Evolutionary conservation across 2,113 vertebrate genomes (phyloP), one percentile per base, ranked within the genome.

Genomic region (Symphodus melops): DNA sequence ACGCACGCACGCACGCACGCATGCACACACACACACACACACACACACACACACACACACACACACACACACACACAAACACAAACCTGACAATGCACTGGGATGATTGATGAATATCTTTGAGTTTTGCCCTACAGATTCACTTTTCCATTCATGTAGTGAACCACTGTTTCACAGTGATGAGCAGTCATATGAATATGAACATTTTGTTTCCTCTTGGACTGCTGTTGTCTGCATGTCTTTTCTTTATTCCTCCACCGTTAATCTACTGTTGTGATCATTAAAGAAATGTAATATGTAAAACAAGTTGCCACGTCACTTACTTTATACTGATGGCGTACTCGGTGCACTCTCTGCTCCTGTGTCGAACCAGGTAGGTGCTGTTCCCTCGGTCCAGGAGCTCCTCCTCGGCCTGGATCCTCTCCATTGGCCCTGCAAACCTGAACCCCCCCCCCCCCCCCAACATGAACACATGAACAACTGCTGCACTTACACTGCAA

Each of bases 291-390:
- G 59, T 33, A 12, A 6, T 48, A 23, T 21, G 11, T 5, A 55
- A 66, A 79, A 64, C 25, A 67, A 69, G 46, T 4, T 1, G 0
- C 49, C 9, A 2, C n/a, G 11, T 54, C 57, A 94, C 96, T 95
- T 94, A 99, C 97, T 98, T 99, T 91, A 99, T 97, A 85, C 97
- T 99, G 85, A 99, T 95, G 56, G 97, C 97, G 14, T 97, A 98
- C 89, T 98, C 97, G 23, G 95, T 96, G 52, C 92, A 95, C 78
- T 98, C 97, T 90, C 96, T 97, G 74, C 94, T 96, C 86, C 97
- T 94, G 91, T 96, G 95, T 57, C 97, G 94, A 81, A 98, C 91
- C 79, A 99, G 93, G 88, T 96, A 99, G 61, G 97, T 98, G 89
- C 97, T 95, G 71, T 96, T 97, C 72, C 91, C 94, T 85, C 95